A percentile compares a stretch with the other conserved stretches of the same genome.
These are phyloP conservation scores for Leptura quadrifasciata DNA, from an alignment of 2,888 invertebrate genomes.

Conservation along the genomic window DNA sequence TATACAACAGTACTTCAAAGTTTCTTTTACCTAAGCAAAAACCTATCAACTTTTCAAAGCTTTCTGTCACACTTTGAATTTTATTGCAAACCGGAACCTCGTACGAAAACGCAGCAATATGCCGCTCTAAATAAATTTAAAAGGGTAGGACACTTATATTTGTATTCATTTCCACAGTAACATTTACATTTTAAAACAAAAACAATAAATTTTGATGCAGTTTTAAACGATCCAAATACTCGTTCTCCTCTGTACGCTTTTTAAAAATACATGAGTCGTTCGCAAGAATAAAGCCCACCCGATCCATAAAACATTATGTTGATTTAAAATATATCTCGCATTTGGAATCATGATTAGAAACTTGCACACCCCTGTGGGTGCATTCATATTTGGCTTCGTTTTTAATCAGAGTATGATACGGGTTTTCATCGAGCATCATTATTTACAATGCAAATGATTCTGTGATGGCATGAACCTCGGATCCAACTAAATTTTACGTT, in stretches of 20 bases:
- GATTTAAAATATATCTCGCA: conserved; percentile 24
- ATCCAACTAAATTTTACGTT: background rate
- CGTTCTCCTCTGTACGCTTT: background rate
- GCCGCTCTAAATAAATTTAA: no score
- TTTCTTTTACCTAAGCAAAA: no score
- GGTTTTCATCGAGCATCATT: background rate
- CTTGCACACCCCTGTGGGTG: background rate
- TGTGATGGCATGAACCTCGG: background rate
- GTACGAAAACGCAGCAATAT: no score
- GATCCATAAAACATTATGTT: conserved; percentile 43
- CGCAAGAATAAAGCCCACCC: background rate
- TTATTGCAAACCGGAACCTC: no score
- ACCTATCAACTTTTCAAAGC: no score
- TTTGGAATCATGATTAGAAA: conserved; percentile 23
- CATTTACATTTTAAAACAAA: conserved; percentile 16
- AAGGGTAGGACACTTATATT: background rate
- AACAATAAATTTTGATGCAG: conserved; percentile 21
- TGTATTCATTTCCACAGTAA: conserved; percentile 11
- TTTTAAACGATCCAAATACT: conserved; percentile 8
- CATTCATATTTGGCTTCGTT: conserved; percentile 18
- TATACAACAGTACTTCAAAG: no score
- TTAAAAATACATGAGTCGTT: conserved; percentile 37
- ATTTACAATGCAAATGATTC: conserved; percentile 7
- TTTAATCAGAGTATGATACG: conserved; percentile 13
- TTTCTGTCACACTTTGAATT: no score